phyloP scores from a whole-genome alignment of 2,888 invertebrate species.

The Pachymerium ferrugineum region DNA sequence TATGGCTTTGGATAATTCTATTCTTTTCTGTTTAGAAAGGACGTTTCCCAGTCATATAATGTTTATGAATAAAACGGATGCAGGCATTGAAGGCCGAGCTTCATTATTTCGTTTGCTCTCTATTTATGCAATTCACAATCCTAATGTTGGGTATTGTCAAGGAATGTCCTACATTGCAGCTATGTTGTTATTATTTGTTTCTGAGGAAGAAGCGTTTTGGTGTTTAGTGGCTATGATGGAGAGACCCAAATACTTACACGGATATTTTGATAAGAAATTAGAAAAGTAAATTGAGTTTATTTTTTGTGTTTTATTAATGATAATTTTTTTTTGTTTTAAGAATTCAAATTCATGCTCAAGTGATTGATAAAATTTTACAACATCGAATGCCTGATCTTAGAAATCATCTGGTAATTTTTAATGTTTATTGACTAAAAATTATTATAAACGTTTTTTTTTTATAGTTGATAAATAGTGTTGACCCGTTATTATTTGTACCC shows the following conservation, averaged over 20 bases:
- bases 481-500: conserved; percentile 34
- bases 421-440: background rate
- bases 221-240: conserved; percentile 33
- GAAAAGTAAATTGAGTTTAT: conserved; percentile 29
- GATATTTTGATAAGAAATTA: conserved; percentile 33
- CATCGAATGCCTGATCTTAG: conserved; percentile 32
- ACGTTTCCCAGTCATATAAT: conserved; percentile 34
- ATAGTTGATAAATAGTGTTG: background rate
- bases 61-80: conserved; percentile 31
- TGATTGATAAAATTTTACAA: conserved; percentile 33
- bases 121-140: conserved; percentile 31
- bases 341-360: conserved; percentile 31
- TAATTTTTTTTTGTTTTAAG: background rate
- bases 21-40: conserved; percentile 3
- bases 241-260: conserved; percentile 34
- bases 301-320: background rate
- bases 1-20: background rate
- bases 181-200: conserved; percentile 32
- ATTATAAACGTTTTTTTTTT: conserved; percentile 7
- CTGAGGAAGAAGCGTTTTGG: conserved; percentile 36
- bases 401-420: conserved; percentile 32
- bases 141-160: conserved; percentile 33
- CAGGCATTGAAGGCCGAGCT: conserved; percentile 34
- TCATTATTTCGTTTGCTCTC: conserved; percentile 35
- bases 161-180: conserved; percentile 36